Conservation (phyloP, 2,797 vertebrate genomes). For the Podargus strigoides region DNA sequence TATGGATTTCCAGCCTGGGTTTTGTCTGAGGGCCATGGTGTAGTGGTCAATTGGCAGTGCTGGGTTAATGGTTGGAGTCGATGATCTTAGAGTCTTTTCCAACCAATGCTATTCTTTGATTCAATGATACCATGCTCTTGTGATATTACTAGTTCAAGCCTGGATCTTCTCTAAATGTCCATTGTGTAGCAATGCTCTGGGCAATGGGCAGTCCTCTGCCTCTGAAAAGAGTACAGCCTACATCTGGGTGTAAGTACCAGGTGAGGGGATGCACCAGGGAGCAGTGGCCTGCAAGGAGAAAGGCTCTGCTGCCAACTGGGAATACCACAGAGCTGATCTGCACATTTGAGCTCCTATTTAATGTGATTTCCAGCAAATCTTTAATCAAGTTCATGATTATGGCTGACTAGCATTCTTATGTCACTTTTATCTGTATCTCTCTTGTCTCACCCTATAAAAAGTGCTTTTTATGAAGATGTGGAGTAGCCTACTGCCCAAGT, state of each 20-base stretch:
- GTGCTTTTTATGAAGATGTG: slow-evolving; percentile 27
- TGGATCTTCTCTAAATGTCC: background rate
- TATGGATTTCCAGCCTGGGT: background rate
- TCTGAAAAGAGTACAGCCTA: background rate
- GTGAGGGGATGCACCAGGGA: background rate
- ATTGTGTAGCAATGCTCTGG: background rate
- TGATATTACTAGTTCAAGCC: background rate
- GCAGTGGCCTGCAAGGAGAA: background rate
- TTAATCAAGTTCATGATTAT: background rate
- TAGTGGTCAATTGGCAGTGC: too few relatives aligned
- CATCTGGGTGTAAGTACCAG: background rate
- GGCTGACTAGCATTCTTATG: slow-evolving; percentile 1
- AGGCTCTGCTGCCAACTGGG: background rate
- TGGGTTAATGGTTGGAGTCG: too few relatives aligned
- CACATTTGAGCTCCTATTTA: background rate
- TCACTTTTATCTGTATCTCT: slow-evolving; percentile 29
- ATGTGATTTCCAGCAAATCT: slow-evolving; percentile 29
- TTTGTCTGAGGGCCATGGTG: too few relatives aligned
- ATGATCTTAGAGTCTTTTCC: too few relatives aligned
- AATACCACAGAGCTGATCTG: background rate
- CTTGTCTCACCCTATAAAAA: slow-evolving; percentile 49
- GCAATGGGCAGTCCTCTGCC: background rate
- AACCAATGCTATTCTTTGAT: too few relatives aligned
- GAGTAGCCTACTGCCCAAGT: slow-evolving; percentile 23
- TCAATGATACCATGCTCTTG: rapidly evolving